phyloP scores from a whole-genome alignment of 2,113 vertebrate genomes.

The Clinocottus analis region DNA sequence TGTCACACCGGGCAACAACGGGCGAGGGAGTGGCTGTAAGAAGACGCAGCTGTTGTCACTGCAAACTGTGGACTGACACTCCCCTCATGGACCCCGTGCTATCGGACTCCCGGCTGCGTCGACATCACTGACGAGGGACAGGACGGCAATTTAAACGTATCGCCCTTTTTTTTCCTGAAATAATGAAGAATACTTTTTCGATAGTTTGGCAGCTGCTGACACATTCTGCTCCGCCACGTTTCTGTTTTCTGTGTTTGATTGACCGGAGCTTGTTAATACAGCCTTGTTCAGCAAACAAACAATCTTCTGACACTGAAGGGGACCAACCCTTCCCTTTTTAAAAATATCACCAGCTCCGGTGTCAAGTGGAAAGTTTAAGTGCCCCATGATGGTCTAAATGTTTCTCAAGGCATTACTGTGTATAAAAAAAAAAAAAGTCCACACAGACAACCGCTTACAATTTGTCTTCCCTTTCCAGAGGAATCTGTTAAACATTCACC shows the following conservation, averaged over 20 bases:
- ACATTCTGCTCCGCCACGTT: background rate
- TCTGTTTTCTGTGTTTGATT: background rate
- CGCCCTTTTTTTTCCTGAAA: background rate
- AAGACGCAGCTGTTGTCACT: constrained; percentile 55
- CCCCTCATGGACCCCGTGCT: constrained; percentile 25
- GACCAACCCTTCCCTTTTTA: background rate
- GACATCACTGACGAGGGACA: constrained; percentile 10
- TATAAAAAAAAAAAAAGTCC: background rate
- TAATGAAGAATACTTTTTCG: background rate
- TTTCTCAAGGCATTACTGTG: background rate
- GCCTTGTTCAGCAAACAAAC: background rate
- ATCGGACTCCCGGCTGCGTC: background rate
- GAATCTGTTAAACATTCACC: constrained; percentile 55
- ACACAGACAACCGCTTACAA: background rate
- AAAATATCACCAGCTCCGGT: constrained; percentile 1
- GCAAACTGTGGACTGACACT: constrained; percentile 45
- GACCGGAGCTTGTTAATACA: background rate
- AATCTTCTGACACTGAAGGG: background rate
- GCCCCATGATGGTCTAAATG: background rate
- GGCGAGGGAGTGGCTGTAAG: constrained; percentile 34
- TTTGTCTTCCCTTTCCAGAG: constrained; percentile 35
- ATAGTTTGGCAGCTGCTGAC: background rate
- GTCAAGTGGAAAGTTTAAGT: constrained; percentile 4
- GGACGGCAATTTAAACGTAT: background rate
- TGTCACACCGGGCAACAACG: constrained; percentile 38